A percentile compares a stretch with the other conserved stretches of the same genome.
phyloP scores from a whole-genome alignment of 2,888 invertebrate genomes.

The Sepioteuthis lessoniana region DNA sequence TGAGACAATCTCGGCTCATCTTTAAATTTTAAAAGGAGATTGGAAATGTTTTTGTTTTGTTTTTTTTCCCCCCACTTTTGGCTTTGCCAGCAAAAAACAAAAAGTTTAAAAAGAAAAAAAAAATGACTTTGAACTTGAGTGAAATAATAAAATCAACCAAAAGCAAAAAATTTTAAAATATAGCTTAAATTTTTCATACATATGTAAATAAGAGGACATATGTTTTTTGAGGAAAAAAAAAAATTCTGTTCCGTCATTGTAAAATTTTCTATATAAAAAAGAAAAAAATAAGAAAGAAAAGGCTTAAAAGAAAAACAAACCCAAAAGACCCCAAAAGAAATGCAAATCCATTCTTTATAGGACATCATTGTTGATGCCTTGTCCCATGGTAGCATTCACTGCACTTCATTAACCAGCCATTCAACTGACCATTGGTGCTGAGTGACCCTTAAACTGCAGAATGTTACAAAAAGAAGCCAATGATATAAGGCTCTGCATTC shows the following conservation, averaged over 20 bases:
- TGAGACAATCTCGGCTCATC: not conserved
- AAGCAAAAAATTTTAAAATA: not conserved
- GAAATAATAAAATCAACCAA: not conserved
- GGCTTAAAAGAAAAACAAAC: not conserved
- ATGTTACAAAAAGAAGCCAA: not conserved
- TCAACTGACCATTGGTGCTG: slow-evolving; percentile 33
- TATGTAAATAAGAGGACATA: slow-evolving; percentile 41
- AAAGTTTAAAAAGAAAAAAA: not conserved
- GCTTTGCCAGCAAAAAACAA: not conserved
- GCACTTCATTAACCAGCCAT: not conserved
- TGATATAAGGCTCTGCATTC: not conserved
- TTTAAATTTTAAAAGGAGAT: not conserved
- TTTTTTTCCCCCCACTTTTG: not conserved
- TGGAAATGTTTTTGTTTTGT: slow-evolving; percentile 20
- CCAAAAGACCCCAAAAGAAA: not conserved
- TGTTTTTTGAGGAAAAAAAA: slow-evolving; percentile 13
- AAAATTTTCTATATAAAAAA: not conserved
- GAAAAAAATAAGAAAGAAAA: not conserved
- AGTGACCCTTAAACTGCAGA: not conserved
- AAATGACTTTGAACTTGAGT: not conserved
- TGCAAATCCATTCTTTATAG: not conserved
- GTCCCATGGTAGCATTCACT: not conserved
- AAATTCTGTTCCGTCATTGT: not conserved
- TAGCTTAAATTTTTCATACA: slow-evolving; percentile 24
- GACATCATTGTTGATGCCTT: not conserved